Evolutionary conservation across 2,888 invertebrate species (phyloP).

Genomic region (Dicyrtoma fusca): DNA sequence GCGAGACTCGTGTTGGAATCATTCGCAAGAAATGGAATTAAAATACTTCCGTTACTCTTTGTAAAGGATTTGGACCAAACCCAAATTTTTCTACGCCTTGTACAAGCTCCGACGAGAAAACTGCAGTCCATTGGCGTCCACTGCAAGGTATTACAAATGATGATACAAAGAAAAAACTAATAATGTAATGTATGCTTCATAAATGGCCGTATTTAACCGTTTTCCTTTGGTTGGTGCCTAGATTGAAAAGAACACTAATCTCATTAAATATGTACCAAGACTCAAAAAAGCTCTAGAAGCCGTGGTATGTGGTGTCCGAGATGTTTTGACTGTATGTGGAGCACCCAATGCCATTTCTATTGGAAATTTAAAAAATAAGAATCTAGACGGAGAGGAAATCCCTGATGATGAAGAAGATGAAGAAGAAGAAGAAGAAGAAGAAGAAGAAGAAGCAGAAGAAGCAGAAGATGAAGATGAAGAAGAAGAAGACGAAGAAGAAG

Average conservation of each 20-base stretch:
- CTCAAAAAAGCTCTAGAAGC: conserved; percentile 78
- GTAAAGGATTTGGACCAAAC: conserved; percentile 16
- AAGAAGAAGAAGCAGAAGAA: too few relatives aligned
- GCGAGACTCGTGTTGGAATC: conserved; percentile 18
- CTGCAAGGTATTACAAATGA: conserved; percentile 22
- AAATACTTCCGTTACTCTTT: conserved; percentile 28
- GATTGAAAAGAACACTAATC: conserved; percentile 70
- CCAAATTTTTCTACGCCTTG: not conserved
- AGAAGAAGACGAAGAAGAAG: too few relatives aligned
- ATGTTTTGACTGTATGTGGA: conserved; percentile 77
- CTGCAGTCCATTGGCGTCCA: conserved; percentile 34
- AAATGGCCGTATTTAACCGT: too few relatives aligned
- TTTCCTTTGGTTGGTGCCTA: too few relatives aligned
- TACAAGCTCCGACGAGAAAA: conserved; percentile 34
- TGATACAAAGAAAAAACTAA: conserved; percentile 25
- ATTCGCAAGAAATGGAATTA: conserved; percentile 29
- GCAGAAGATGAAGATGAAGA: too few relatives aligned
- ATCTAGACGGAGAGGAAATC: conserved; percentile 77
- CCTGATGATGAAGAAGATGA: too few relatives aligned
- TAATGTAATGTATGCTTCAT: too few relatives aligned
- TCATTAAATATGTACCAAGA: conserved; percentile 78
- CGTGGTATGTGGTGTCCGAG: conserved; percentile 82
- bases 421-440: too few relatives aligned
- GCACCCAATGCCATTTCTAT: conserved; percentile 86
- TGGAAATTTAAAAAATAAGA: conserved; percentile 77